Conservation (phyloP, 2,797 vertebrate species). For the Centropyge bicolor region DNA sequence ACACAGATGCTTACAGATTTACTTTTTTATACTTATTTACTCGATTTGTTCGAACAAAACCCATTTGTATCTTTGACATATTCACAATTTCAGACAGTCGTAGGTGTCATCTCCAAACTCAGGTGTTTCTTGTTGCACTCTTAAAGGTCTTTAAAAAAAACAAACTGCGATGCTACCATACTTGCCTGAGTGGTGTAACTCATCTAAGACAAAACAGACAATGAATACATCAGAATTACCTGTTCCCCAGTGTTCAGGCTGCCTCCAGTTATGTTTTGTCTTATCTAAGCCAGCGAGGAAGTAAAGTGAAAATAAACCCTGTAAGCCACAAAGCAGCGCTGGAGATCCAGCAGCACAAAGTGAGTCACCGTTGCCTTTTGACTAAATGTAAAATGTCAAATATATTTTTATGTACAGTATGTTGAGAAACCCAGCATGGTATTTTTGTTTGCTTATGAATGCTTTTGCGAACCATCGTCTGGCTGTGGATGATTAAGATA, state of each 20-base stretch:
- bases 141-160: constrained; percentile 31
- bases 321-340: constrained; percentile 7
- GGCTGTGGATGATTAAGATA: constrained; percentile 16
- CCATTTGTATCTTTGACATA: not conserved
- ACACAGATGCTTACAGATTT: constrained; percentile 37
- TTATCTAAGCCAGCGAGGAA: constrained; percentile 15
- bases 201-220: constrained; percentile 43
- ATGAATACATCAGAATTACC: constrained; percentile 40
- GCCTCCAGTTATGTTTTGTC: constrained; percentile 48
- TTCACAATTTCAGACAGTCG: constrained; percentile 20
- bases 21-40: constrained; percentile 8
- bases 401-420: not conserved
- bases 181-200: constrained; percentile 14
- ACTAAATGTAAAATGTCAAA: not conserved
- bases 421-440: not conserved
- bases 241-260: constrained; percentile 26
- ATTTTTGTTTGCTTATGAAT: not conserved
- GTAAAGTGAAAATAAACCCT: constrained; percentile 37
- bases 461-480: not conserved
- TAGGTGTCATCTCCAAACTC: constrained; percentile 30
- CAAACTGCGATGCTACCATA: constrained; percentile 5
- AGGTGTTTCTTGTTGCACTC: not conserved
- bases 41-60: constrained; percentile 22
- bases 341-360: not conserved
- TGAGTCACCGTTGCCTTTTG: constrained; percentile 13